Evolutionary conservation across 2,888 invertebrate genomes (phyloP).

Genomic region (Tetramorium bicarinatum): DNA sequence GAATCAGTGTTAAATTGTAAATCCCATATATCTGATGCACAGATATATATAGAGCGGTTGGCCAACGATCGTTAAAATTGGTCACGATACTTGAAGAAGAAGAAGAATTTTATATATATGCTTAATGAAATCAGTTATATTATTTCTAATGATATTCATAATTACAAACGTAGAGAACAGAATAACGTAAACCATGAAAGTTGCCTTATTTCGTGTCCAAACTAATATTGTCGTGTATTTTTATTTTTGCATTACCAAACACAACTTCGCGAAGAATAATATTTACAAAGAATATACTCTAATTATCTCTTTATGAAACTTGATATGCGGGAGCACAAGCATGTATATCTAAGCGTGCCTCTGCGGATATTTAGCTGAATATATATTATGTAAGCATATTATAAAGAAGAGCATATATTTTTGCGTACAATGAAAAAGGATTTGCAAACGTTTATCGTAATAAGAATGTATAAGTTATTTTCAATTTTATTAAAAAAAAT

Average conservation of each 20-base stretch:
- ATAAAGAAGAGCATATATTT: conserved; percentile 56
- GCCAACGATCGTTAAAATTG: no score
- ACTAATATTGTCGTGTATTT: conserved; percentile 54
- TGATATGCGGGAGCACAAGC: conserved; percentile 27
- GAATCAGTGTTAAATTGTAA: no score
- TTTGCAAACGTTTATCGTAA: conserved; percentile 25
- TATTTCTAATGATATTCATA: not conserved
- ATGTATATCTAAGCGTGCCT: conserved; percentile 59
- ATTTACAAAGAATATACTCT: conserved; percentile 12
- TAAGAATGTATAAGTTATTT: conserved; percentile 21
- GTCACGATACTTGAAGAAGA: no score
- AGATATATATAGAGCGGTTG: no score
- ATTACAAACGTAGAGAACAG: not conserved
- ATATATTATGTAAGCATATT: conserved; percentile 28
- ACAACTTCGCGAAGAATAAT: conserved; percentile 15
- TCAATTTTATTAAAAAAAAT: conserved; percentile 2
- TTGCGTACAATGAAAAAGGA: conserved; percentile 51
- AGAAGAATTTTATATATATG: no score
- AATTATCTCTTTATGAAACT: conserved; percentile 20
- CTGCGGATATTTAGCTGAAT: conserved; percentile 36
- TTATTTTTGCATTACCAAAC: conserved; percentile 68
- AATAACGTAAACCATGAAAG: conserved; percentile 16
- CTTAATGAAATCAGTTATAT: not conserved
- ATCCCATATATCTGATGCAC: no score
- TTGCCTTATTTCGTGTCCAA: conserved; percentile 35